A percentile compares a stretch with the other conserved stretches of the same genome.
Conservation (phyloP, 1,140 invertebrate species). For the Polypedilum pembai region DNA sequence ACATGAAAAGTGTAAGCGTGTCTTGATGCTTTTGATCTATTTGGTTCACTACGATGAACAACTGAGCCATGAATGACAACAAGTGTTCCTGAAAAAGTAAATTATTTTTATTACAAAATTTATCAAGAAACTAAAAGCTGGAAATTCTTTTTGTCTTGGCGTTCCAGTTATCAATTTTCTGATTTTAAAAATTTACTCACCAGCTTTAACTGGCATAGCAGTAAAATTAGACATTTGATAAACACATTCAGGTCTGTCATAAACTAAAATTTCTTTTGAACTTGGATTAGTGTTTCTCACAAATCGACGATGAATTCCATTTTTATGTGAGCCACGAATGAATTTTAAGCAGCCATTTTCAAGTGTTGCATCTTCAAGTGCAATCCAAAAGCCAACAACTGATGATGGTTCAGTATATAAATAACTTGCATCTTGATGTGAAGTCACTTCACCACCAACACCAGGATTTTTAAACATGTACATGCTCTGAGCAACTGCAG, state of each 20-base stretch:
- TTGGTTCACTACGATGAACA: constrained; percentile 84
- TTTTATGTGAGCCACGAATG: constrained; percentile 81
- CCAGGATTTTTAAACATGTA: constrained; percentile 95
- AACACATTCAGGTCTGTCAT: constrained; percentile 54
- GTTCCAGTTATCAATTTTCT: no score
- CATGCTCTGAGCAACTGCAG: constrained; percentile 91
- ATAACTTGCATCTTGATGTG: constrained; percentile 85
- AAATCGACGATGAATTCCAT: constrained; percentile 63
- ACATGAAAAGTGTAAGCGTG: constrained; percentile 95
- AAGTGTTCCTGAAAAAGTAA: constrained; percentile 63
- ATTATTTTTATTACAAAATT: no score
- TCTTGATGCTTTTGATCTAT: constrained; percentile 71
- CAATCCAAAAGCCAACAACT: constrained; percentile 89
- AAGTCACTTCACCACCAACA: constrained; percentile 77
- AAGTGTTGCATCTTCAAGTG: constrained; percentile 81
- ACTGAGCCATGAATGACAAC: constrained; percentile 89
- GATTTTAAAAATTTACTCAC: constrained; percentile 43
- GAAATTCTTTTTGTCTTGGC: no score
- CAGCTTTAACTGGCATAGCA: constrained; percentile 71
- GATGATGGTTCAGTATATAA: constrained; percentile 69
- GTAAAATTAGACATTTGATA: constrained; percentile 73
- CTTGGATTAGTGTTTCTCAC: constrained; percentile 60
- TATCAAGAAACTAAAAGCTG: no score
- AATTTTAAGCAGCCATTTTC: constrained; percentile 95
- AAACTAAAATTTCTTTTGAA: constrained; percentile 53